Base-by-base conservation (phyloP, 2,888 invertebrate genomes). In the Pollenia amentaria region DNA sequence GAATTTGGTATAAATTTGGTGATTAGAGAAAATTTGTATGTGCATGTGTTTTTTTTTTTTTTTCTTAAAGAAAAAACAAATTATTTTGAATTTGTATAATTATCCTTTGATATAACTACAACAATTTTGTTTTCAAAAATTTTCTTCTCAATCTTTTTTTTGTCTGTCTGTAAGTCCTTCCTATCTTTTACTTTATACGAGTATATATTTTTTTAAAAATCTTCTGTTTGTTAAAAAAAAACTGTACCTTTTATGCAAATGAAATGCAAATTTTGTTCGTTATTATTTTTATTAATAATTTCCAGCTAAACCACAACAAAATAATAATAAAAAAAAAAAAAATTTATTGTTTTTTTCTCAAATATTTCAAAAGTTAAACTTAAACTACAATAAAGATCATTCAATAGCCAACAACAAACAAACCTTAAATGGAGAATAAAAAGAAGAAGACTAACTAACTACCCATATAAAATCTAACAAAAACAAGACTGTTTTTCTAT, bases 381-480 rank as follows among this genome's bases (percentile, higher is more conserved):
- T 11, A 64, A 69, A 57, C 18, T 16, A 55, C 40, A 79, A 80
- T 80, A 80, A 64, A 64, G 51, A 72, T 80, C 72, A 62, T 29
- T 29, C 42, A 72, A 72, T 14, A 72, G 62, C 18, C 67, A 60
- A 60, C 60, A 77, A 62, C 51, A 14, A 77, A 62, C 51, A 14
- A 55, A 38, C 9, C 64, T 65, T 42, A 84, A 78, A 77, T 57
- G 65, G 55, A 9, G 42, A 44, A 64, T 40, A 64, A 51, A 67
- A 76, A 46, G 38, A 76, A 55, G 38, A 48, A 76, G 53, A 77
- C 82, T 60, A 83, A 77, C 82, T 60, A 83, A 75, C 62, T 53
- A 70, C 10, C 83, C 76, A 83, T 83, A 77, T 72, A 84, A 78
- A 84, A 72, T 65, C 72, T 48, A 84, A 78, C 70, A 84, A 84